Evolutionary conservation across 2,113 vertebrate genomes (phyloP), one percentile per base, ranked within the genome.

Genomic region (Megaleporinus macrocephalus): DNA sequence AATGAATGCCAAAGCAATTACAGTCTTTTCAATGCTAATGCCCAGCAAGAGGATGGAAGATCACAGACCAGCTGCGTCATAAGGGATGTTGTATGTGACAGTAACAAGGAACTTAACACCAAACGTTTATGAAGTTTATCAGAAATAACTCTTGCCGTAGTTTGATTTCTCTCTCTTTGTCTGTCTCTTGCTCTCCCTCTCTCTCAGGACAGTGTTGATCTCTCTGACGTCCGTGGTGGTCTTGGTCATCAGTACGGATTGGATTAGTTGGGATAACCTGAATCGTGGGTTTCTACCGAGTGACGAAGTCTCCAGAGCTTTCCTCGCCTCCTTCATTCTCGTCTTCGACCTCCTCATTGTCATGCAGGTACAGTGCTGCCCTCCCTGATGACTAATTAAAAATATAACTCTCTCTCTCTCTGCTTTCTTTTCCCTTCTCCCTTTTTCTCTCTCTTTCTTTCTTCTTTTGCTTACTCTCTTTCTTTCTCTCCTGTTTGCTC

Each of bases 271-370:
- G 98, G 98, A 99, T 95, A 96, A 97, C 83, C 88, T 99, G 86
- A 99, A 98, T 90, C 95, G 96, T 44, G 98, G 97, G 81, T 99
- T 99, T 93, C 89, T 99, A 92, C 98, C 98, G 87, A 99, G 97
- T 78, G 97, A 99, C 70, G 98, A 99, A 89, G 96, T 99, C 92
- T 99, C 97, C 81, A 94, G 98, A 91, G 98, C 98, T 41, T 99
- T 99, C 88, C 94, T 99, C 78, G 97, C 97, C 89, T 99, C 98
- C 85, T 99, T 99, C 93, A 98, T 99, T 91, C 92, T 99, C 90
- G 98, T 99, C 85, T 99, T 99, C 94, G 98, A 99, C 95, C 97
- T 99, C 86, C 97, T 99, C 87, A 99, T 99, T 91, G 94, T 99
- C 89, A 99, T 99, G 98, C 98, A 99, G 96, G 97, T 98, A 61